Evolutionary conservation across 53 echinoderm and acorn worm genomes (phyloP).

Genomic region (Temnopleurus reevesii): DNA sequence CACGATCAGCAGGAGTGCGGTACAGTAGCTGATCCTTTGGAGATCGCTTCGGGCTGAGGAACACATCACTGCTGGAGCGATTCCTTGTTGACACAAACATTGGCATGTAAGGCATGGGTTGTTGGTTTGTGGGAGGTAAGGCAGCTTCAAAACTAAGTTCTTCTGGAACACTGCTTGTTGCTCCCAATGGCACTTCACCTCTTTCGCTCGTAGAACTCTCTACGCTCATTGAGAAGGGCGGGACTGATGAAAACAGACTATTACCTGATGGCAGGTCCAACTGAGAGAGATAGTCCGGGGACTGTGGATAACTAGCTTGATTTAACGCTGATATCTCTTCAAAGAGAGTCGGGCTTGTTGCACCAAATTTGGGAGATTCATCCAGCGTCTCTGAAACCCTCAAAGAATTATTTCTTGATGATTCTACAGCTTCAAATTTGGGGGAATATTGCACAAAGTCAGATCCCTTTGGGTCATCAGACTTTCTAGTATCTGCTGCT

Average conservation of each 20-base stretch:
- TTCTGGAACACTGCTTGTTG: not conserved
- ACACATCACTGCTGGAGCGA: slow-evolving; percentile 54
- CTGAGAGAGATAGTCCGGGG: slow-evolving; percentile 33
- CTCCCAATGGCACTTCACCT: not conserved
- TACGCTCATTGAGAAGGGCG: slow-evolving; percentile 11
- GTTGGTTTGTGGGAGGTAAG: not conserved
- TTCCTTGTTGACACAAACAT: slow-evolving; percentile 46
- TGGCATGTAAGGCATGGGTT: slow-evolving; percentile 45
- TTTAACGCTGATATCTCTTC: slow-evolving; percentile 30
- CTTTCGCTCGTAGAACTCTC: not conserved
- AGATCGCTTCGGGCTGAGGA: slow-evolving; percentile 47
- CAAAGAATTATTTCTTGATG: not conserved
- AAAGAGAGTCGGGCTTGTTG: slow-evolving; percentile 17
- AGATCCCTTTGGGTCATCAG: not conserved
- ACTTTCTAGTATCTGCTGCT: not conserved
- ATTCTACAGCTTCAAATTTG: not conserved
- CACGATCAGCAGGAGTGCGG: slow-evolving; percentile 58
- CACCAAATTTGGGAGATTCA: slow-evolving; percentile 49
- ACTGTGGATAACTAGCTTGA: slow-evolving; percentile 4
- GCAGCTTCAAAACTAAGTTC: not conserved
- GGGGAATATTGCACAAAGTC: slow-evolving; percentile 18
- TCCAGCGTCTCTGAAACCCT: not conserved
- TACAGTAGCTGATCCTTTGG: slow-evolving; percentile 31
- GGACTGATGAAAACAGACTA: slow-evolving; percentile 36
- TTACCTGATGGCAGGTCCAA: slow-evolving; percentile 43